phyloP scores from a whole-genome alignment of 2,888 invertebrate genomes.

The Hecatera dysodea region DNA sequence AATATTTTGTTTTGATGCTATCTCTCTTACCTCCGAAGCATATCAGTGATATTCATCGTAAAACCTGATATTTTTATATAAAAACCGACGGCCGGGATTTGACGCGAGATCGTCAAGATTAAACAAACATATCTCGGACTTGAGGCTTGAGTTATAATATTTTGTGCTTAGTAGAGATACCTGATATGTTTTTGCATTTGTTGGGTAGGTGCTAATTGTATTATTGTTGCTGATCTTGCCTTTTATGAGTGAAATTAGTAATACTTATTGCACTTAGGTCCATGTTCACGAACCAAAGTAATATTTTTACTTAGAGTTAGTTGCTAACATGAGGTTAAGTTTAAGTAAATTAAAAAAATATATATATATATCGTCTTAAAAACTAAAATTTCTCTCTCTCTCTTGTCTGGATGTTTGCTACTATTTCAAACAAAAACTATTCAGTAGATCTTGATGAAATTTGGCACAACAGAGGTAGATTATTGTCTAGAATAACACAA shows the following conservation, averaged over 20 bases:
- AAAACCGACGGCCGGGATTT: slow-evolving; percentile 60
- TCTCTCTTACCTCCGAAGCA: slow-evolving; percentile 66
- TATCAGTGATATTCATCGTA: slow-evolving; percentile 73
- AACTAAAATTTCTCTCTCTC: no score
- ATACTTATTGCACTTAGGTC: neutral
- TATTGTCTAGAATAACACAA: no score
- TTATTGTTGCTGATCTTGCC: neutral
- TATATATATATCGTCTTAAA: no score
- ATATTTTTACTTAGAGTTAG: no score
- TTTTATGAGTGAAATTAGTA: neutral
- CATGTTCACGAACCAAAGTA: no score
- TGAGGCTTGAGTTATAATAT: slow-evolving; percentile 30
- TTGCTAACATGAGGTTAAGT: no score
- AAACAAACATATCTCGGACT: slow-evolving; percentile 48
- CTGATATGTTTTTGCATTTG: slow-evolving; percentile 4
- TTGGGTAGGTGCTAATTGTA: slow-evolving; percentile 12
- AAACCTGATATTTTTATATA: slow-evolving; percentile 77
- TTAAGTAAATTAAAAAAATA: no score
- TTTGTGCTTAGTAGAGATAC: slow-evolving; percentile 8
- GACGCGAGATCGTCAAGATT: slow-evolving; percentile 63
- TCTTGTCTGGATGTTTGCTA: no score
- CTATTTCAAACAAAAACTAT: no score
- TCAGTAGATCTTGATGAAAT: no score
- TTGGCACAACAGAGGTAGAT: no score
- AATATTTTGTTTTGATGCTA: slow-evolving; percentile 67